Evolutionary conservation across 1,140 invertebrate species (phyloP).

Genomic region (Leptestheria dahalacensis): DNA sequence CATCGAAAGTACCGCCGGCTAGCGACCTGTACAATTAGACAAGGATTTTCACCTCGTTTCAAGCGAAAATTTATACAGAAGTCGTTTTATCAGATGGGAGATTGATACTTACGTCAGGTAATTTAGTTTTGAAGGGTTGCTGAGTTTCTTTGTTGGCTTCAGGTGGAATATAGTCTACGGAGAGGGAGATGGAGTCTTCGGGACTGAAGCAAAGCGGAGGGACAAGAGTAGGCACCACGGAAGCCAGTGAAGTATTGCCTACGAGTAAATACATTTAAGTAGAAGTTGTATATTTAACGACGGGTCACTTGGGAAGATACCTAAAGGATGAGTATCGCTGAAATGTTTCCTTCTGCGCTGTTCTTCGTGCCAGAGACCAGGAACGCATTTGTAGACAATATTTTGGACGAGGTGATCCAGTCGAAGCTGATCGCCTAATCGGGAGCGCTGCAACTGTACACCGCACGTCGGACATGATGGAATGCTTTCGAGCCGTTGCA

Average conservation of each 20-base stretch:
- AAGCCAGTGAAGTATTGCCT: neutral
- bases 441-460: constrained; percentile 12
- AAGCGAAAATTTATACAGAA: neutral
- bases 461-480: constrained; percentile 12
- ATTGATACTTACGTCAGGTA: neutral
- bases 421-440: constrained; percentile 8
- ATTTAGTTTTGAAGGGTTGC: neutral
- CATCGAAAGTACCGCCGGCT: constrained; percentile 16
- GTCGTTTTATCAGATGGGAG: neutral
- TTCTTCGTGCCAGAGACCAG: constrained; percentile 13
- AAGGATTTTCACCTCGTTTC: neutral
- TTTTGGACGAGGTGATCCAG: constrained; percentile 8
- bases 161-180: constrained; percentile 8
- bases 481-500: constrained; percentile 12
- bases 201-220: constrained; percentile 4
- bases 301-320: constrained; percentile 4
- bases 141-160: neutral
- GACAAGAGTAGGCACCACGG: constrained; percentile 6
- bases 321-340: constrained; percentile 8
- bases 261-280: neutral
- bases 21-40: constrained; percentile 3
- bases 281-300: neutral
- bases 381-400: constrained; percentile 11
- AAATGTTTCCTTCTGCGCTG: constrained; percentile 9
- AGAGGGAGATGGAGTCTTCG: constrained; percentile 10